Conservation (phyloP, 1,140 invertebrate genomes). For the Paraescarpia echinospica region DNA sequence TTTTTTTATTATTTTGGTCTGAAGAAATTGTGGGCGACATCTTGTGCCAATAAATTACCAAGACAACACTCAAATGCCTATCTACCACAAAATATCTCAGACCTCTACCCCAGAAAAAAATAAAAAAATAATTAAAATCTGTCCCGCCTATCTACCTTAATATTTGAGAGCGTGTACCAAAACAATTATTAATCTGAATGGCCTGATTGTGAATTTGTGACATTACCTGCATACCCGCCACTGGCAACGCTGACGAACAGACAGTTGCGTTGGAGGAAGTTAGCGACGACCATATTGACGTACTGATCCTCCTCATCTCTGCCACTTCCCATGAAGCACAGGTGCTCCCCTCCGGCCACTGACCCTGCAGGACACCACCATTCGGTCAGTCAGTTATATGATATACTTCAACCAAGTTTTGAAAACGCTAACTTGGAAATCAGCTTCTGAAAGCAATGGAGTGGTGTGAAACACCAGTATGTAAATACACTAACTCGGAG, state of each 20-base stretch:
- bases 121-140: too few relatives aligned
- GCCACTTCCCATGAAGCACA: conserved; percentile 96
- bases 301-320: conserved; percentile 93
- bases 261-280: conserved; percentile 92
- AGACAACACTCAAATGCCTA: too few relatives aligned
- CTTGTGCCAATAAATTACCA: too few relatives aligned
- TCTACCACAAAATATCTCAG: too few relatives aligned
- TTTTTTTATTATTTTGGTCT: too few relatives aligned
- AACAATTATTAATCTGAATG: neutral
- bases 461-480: too few relatives aligned
- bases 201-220: neutral
- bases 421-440: neutral
- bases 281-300: conserved; percentile 97
- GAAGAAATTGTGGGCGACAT: too few relatives aligned
- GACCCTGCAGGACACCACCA: conserved; percentile 61
- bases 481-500: too few relatives aligned
- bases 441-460: too few relatives aligned
- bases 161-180: too few relatives aligned
- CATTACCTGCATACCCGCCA: conserved; percentile 80
- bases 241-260: conserved; percentile 89
- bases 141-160: too few relatives aligned
- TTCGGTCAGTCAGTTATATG: neutral
- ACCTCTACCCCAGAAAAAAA: too few relatives aligned
- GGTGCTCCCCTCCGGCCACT: conserved; percentile 89
- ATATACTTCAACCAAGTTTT: neutral